Conservation (phyloP, 2,888 invertebrate species). For the Byasa hedistus region DNA sequence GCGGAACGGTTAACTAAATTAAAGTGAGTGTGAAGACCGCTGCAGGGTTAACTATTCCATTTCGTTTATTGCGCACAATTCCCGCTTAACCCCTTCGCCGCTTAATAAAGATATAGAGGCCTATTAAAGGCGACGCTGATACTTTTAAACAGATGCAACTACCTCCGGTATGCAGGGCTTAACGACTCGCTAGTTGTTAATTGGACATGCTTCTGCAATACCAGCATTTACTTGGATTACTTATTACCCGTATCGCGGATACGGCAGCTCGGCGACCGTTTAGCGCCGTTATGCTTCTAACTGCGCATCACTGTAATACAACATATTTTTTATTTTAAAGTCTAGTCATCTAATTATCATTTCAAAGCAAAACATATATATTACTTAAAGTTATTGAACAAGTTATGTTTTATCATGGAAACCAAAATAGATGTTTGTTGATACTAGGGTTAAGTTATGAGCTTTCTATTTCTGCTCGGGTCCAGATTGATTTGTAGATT, state of each 20-base stretch:
- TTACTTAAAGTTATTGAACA: too few relatives aligned
- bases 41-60: constrained; percentile 79
- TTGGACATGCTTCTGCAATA: constrained; percentile 34
- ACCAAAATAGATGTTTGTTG: too few relatives aligned
- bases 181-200: constrained; percentile 27
- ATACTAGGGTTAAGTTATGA: too few relatives aligned
- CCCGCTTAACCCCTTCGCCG: constrained; percentile 66
- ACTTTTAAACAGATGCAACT: constrained; percentile 56
- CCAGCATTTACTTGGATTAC: constrained; percentile 41
- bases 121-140: constrained; percentile 61
- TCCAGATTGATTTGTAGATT: too few relatives aligned
- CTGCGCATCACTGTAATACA: constrained; percentile 6
- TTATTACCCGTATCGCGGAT: constrained; percentile 41
- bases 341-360: too few relatives aligned
- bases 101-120: constrained; percentile 76
- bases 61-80: constrained; percentile 77
- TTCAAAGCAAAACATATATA: too few relatives aligned
- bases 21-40: constrained; percentile 78
- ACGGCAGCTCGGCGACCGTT: constrained; percentile 30
- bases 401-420: too few relatives aligned
- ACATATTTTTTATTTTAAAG: too few relatives aligned
- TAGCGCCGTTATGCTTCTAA: not conserved
- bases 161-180: constrained; percentile 33
- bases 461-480: too few relatives aligned
- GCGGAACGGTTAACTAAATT: constrained; percentile 78